A percentile compares a stretch with the other conserved stretches of the same genome.
Conservation (phyloP, 1,140 invertebrate species). For the Zaprionus inermis region DNA sequence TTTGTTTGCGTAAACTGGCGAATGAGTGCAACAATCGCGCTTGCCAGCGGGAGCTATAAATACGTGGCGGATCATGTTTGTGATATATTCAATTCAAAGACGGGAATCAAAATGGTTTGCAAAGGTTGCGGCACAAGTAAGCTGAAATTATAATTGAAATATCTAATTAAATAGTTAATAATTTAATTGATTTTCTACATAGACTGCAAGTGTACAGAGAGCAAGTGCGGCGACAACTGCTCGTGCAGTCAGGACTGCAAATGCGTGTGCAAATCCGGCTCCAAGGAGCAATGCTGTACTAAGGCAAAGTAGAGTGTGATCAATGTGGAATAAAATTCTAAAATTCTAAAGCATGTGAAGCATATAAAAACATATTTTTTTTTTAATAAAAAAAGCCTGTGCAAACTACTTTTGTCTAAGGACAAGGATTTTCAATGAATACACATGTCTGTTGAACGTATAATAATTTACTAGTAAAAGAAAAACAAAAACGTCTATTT, state of each 20-base stretch:
- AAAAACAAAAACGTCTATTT: no score
- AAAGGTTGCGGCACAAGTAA: slow-evolving; percentile 65
- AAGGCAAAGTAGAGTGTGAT: slow-evolving; percentile 25
- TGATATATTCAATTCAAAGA: background rate
- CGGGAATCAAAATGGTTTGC: slow-evolving; percentile 59
- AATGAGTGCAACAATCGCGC: slow-evolving; percentile 53
- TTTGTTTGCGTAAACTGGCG: background rate
- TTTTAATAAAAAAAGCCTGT: no score
- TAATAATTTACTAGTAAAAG: no score
- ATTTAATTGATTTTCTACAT: background rate
- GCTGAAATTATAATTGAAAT: slow-evolving; percentile 34
- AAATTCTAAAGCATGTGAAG: background rate
- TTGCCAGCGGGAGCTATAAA: slow-evolving; percentile 59
- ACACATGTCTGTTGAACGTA: no score
- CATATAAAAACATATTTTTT: no score
- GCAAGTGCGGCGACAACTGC: slow-evolving; percentile 70
- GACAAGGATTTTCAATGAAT: no score
- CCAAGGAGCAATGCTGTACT: slow-evolving; percentile 67
- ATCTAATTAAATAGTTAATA: background rate
- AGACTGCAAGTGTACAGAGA: slow-evolving; percentile 68
- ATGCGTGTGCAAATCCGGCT: slow-evolving; percentile 61
- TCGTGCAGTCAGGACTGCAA: slow-evolving; percentile 62
- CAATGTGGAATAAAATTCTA: background rate
- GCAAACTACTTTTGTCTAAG: no score
- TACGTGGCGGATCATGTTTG: background rate